These are phyloP conservation scores for Drosophila affinis DNA, from an alignment of 2,888 invertebrate species.

Conservation along the genomic window DNA sequence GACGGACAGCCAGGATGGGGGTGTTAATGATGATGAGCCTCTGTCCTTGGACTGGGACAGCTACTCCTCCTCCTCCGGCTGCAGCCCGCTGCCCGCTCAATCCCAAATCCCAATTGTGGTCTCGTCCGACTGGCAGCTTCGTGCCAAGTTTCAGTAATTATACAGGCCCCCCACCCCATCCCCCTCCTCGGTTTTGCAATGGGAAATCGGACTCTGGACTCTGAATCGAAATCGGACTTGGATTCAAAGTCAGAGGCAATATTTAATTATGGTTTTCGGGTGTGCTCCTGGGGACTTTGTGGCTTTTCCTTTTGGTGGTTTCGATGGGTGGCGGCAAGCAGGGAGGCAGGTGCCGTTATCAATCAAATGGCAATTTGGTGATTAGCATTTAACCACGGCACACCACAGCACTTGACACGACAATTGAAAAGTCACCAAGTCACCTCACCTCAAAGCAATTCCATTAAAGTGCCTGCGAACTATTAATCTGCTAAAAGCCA, in stretches of 20 bases:
- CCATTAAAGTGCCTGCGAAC: slow-evolving; percentile 21
- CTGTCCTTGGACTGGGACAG: slow-evolving; percentile 8
- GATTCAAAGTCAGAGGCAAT: slow-evolving; percentile 43
- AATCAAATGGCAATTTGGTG: slow-evolving; percentile 44
- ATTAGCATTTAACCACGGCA: slow-evolving; percentile 37
- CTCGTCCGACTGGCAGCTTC: slow-evolving; percentile 10
- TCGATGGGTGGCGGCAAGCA: not conserved
- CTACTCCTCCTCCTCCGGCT: not conserved
- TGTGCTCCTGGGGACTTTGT: slow-evolving; percentile 7
- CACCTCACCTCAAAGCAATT: slow-evolving; percentile 27
- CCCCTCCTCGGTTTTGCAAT: slow-evolving; percentile 31
- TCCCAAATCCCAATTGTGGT: slow-evolving; percentile 36
- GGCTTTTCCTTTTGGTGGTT: slow-evolving; percentile 13
- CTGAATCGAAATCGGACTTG: not conserved
- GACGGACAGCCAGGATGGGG: slow-evolving; percentile 1
- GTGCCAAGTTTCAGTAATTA: slow-evolving; percentile 66
- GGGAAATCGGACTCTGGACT: slow-evolving; percentile 10
- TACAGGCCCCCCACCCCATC: slow-evolving; percentile 29
- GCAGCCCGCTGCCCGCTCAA: not conserved
- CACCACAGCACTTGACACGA: slow-evolving; percentile 20
- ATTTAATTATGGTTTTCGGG: slow-evolving; percentile 70
- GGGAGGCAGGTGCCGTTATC: slow-evolving; percentile 14
- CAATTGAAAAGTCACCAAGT: slow-evolving; percentile 37
- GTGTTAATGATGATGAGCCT: slow-evolving; percentile 63
- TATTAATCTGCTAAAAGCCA: slow-evolving; percentile 39